A percentile compares a stretch with the other conserved stretches of the same genome.
phyloP scores from a whole-genome alignment of 2,797 vertebrate species.

The Argentina silus region DNA sequence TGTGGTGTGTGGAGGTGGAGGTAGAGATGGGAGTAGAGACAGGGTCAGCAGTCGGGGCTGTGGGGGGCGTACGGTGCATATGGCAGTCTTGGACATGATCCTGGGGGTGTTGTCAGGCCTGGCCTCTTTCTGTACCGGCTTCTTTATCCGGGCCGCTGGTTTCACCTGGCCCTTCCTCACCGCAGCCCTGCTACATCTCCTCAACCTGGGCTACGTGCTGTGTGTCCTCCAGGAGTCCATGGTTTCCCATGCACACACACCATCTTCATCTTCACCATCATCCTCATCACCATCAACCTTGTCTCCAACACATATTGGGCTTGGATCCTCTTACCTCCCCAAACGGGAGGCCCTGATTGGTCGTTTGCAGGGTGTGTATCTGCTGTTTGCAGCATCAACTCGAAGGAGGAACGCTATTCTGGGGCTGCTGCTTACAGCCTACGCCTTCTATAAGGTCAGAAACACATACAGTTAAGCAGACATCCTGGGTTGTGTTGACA shows the following conservation, averaged over 20 bases:
- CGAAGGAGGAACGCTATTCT: slow-evolving; percentile 65
- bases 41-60: slow-evolving; percentile 60
- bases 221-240: slow-evolving; percentile 76
- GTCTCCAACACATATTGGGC: slow-evolving; percentile 25
- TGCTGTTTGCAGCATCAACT: slow-evolving; percentile 76
- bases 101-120: slow-evolving; percentile 79
- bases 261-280: slow-evolving; percentile 10
- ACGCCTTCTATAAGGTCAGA: slow-evolving; percentile 72
- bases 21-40: neutral
- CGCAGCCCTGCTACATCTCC: slow-evolving; percentile 57
- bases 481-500: neutral
- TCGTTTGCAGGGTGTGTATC: slow-evolving; percentile 75
- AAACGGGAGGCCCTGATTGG: slow-evolving; percentile 63
- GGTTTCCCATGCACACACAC: slow-evolving; percentile 34
- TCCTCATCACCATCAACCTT: slow-evolving; percentile 14
- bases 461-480: neutral
- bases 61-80: slow-evolving; percentile 78
- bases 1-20: slow-evolving; percentile 44
- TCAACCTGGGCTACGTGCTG: slow-evolving; percentile 79
- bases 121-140: slow-evolving; percentile 81
- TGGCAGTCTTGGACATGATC: slow-evolving; percentile 81
- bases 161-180: slow-evolving; percentile 81
- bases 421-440: slow-evolving; percentile 73
- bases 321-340: neutral
- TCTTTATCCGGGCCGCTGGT: slow-evolving; percentile 77